phyloP scores from a whole-genome alignment of 2,888 invertebrate species.

The Halictus ligatus region DNA sequence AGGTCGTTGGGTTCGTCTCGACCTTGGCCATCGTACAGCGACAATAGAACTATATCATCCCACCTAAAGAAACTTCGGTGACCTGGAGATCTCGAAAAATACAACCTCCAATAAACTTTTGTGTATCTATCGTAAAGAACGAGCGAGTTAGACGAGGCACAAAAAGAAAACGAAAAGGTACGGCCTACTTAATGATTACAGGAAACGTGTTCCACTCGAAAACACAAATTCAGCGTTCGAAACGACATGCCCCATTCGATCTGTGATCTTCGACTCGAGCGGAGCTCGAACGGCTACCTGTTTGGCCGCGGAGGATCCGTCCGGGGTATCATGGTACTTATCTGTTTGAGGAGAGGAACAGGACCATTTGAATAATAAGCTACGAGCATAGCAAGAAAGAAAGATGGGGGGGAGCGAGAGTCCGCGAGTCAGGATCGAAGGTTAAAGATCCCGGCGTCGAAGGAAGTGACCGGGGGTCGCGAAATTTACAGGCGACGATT shows the following conservation, averaged over 20 bases:
- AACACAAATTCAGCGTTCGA: background rate
- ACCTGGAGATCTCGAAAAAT: no score
- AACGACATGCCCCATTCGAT: background rate
- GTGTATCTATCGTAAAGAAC: no score
- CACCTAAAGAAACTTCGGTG: no score
- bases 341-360: background rate
- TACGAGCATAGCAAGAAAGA: background rate
- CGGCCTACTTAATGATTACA: no score
- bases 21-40: no score
- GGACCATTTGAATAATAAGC: constrained; percentile 13
- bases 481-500: constrained; percentile 29
- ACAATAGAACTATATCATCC: no score
- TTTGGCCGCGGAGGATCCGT: background rate
- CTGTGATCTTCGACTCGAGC: background rate
- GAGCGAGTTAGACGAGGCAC: no score
- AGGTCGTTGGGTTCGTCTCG: no score
- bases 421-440: constrained; percentile 1
- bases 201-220: no score
- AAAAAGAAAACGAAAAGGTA: no score
- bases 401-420: background rate
- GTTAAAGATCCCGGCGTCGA: background rate
- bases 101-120: no score
- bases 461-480: background rate
- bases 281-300: background rate
- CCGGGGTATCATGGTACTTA: background rate